Evolutionary conservation across 2,113 vertebrate species (phyloP), one percentile per base, ranked within the genome.

Genomic region (Callocephalon fimbriatum): DNA sequence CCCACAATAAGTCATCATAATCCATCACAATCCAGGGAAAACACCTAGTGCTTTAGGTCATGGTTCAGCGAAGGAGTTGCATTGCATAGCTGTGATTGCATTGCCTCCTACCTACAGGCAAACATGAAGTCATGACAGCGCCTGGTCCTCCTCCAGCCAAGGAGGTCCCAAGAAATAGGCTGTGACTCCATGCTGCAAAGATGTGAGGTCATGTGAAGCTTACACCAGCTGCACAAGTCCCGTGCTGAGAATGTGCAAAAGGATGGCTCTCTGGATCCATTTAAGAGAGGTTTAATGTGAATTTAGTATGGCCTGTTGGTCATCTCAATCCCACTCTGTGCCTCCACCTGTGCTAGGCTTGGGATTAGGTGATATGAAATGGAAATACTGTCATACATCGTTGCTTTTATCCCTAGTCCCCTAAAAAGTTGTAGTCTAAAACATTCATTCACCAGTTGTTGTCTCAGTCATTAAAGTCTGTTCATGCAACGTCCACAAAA

Each of bases 181-280:
- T 90, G 37, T 37, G 23, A 32, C 27, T 61, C 54, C 8, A 7
- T 18, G 10, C 15, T 56, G 62, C 44, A 32, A 66, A 78, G 0
- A 0, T 10, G 5, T 6, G 19, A 38, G 35, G 6, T 5, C 21
- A 35, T 1, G 2, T 12, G 26, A 79, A 16, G 25, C 8, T 67
- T 25, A 45, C 4, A 29, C 5, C 35, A 76, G 31, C 21, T 61
- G 22, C 18, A 15, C 12, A 19, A 27, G 44, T 61, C 9, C 50
- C 0, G 0, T 42, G 29, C 40, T 81, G 56, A 19, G 26, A 12
- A 3, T 3, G 15, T 9, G 19, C 18, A 29, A 1, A 1, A n/a
- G 48, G 10, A 21, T n/a, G 27, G 7, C 2, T 66, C 48, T 44
- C 19, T 29, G 42, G 16, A 56, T 26, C 25, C 12, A 13, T 35